phyloP scores from a whole-genome alignment of 2,888 invertebrate species.

The Leuctra nigra region DNA sequence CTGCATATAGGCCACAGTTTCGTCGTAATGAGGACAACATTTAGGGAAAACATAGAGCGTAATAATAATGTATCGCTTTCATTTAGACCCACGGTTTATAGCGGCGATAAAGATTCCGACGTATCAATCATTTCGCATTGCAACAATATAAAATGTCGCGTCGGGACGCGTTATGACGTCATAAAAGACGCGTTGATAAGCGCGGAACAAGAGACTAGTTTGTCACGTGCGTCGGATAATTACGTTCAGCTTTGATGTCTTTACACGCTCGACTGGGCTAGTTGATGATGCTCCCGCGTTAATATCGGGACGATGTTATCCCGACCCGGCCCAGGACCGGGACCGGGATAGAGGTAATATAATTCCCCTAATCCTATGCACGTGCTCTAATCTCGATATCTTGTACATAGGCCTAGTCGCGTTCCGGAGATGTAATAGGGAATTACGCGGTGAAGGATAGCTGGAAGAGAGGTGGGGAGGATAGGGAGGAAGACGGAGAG shows the following conservation, averaged over 20 bases:
- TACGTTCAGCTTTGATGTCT: slow-evolving; percentile 5
- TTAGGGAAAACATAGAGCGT: slow-evolving; percentile 3
- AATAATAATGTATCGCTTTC: no score
- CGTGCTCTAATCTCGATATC: slow-evolving; percentile 5
- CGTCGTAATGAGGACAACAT: slow-evolving; percentile 1
- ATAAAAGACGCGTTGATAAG: neutral
- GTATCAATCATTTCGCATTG: slow-evolving; percentile 1
- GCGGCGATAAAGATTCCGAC: neutral
- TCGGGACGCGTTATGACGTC: no score
- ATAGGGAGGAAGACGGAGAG: neutral
- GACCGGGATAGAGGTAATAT: slow-evolving; percentile 6
- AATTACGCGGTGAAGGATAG: neutral
- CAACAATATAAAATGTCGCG: no score
- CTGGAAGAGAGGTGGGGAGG: neutral
- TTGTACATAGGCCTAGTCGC: no score
- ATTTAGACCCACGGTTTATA: neutral
- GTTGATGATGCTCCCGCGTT: neutral
- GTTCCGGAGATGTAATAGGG: no score
- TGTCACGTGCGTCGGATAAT: slow-evolving; percentile 1
- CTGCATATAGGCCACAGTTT: neutral
- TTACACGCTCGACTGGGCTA: neutral
- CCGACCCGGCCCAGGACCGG: no score
- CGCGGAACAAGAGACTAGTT: neutral
- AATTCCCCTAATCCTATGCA: slow-evolving; percentile 13
- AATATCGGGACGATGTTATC: neutral